Evolutionary conservation across 2,888 invertebrate genomes (phyloP).

Genomic region (Nephrotoma guestfalica): DNA sequence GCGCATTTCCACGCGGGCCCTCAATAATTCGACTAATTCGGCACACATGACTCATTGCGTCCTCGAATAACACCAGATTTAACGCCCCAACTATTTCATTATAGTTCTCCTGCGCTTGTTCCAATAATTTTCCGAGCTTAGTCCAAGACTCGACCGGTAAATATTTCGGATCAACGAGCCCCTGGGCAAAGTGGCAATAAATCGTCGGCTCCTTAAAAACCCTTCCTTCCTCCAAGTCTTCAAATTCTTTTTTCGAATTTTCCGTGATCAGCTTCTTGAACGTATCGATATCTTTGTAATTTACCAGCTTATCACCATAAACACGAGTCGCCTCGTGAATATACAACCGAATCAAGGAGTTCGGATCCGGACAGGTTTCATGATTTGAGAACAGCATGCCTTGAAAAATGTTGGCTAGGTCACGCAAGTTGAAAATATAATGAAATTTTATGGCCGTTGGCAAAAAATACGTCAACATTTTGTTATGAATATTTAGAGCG

Average conservation of each 20-base stretch:
- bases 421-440: slow-evolving; percentile 84
- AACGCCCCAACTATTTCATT: slow-evolving; percentile 83
- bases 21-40: slow-evolving; percentile 86
- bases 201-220: slow-evolving; percentile 66
- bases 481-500: slow-evolving; percentile 62
- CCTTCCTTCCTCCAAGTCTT: slow-evolving; percentile 56
- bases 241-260: slow-evolving; percentile 63
- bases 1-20: slow-evolving; percentile 79
- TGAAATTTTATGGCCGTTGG: slow-evolving; percentile 93
- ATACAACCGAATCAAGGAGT: slow-evolving; percentile 70
- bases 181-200: slow-evolving; percentile 84
- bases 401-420: slow-evolving; percentile 88
- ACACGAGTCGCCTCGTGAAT: slow-evolving; percentile 83
- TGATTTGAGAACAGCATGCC: slow-evolving; percentile 72
- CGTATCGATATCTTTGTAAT: slow-evolving; percentile 54
- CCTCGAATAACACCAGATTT: slow-evolving; percentile 89
- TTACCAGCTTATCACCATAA: slow-evolving; percentile 82
- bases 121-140: slow-evolving; percentile 53
- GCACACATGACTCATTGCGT: slow-evolving; percentile 89
- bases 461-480: slow-evolving; percentile 60
- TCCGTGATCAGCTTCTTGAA: slow-evolving; percentile 63
- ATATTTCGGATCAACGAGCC: slow-evolving; percentile 84
- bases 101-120: slow-evolving; percentile 69
- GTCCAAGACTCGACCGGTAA: slow-evolving; percentile 60
- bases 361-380: slow-evolving; percentile 53